These are phyloP conservation scores for Dallia pectoralis DNA, from an alignment of 2,797 vertebrate species.

Conservation along the genomic window DNA sequence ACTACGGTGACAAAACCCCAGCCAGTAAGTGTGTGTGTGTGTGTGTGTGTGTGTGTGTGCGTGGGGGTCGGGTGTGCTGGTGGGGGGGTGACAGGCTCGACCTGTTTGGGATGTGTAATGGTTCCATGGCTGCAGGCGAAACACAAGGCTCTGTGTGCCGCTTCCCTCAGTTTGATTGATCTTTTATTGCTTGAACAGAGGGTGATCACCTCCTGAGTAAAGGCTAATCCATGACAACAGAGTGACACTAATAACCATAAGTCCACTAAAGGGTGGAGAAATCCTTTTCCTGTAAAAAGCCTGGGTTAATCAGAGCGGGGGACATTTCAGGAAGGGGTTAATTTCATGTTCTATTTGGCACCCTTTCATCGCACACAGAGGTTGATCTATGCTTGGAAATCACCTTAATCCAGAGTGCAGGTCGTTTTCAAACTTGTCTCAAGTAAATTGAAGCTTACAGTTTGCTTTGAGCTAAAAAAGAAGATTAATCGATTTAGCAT, in stretches of 20 bases:
- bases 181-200: constrained; percentile 16
- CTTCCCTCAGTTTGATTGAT: constrained; percentile 14
- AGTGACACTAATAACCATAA: constrained; percentile 15
- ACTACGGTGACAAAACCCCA: constrained; percentile 3
- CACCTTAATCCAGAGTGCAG: background rate
- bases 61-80: background rate
- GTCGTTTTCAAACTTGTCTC: background rate
- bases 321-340: background rate
- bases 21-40: background rate
- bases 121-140: background rate
- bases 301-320: constrained; percentile 1
- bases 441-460: background rate
- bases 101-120: background rate
- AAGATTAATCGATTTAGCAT: background rate
- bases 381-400: constrained; percentile 4
- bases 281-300: constrained; percentile 27
- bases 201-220: constrained; percentile 24
- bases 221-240: constrained; percentile 23
- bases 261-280: constrained; percentile 14
- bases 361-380: background rate
- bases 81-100: background rate
- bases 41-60: background rate
- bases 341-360: constrained; percentile 5
- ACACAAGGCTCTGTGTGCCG: background rate
- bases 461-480: background rate